Evolutionary conservation across 2,797 vertebrate species (phyloP).

Genomic region (Channallabes apus): DNA sequence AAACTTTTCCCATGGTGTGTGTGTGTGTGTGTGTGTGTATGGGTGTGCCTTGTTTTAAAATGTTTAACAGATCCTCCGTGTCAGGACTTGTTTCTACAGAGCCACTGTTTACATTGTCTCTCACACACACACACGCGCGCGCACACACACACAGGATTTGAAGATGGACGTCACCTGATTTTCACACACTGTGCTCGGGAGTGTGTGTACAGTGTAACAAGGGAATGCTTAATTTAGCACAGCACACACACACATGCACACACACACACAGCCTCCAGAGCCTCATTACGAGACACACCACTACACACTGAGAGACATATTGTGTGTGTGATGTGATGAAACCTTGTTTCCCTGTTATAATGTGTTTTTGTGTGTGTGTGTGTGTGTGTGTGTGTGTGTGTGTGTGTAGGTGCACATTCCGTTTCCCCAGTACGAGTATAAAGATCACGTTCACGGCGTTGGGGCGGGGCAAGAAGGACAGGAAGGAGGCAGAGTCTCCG

Average conservation of each 20-base stretch:
- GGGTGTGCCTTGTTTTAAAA: not conserved
- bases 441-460: constrained; percentile 97
- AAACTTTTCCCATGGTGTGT: not conserved
- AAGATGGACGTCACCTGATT: not conserved
- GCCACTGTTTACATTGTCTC: not conserved
- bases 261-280: not conserved
- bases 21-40: constrained; percentile 3
- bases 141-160: not conserved
- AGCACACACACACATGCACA: not conserved
- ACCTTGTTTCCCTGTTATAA: not conserved
- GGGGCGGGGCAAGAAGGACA: constrained; percentile 84
- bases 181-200: not conserved
- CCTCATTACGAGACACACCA: not conserved
- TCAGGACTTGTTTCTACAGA: not conserved
- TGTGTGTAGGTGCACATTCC: constrained; percentile 89
- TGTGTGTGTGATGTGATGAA: not conserved
- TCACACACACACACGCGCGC: not conserved
- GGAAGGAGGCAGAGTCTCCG: constrained; percentile 89
- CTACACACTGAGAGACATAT: not conserved
- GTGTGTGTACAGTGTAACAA: not conserved
- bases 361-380: not conserved
- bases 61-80: not conserved
- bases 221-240: not conserved
- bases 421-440: constrained; percentile 98
- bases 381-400: not conserved